Evolutionary conservation across 2,888 invertebrate genomes (phyloP).

Genomic region (Apoda limacodes): DNA sequence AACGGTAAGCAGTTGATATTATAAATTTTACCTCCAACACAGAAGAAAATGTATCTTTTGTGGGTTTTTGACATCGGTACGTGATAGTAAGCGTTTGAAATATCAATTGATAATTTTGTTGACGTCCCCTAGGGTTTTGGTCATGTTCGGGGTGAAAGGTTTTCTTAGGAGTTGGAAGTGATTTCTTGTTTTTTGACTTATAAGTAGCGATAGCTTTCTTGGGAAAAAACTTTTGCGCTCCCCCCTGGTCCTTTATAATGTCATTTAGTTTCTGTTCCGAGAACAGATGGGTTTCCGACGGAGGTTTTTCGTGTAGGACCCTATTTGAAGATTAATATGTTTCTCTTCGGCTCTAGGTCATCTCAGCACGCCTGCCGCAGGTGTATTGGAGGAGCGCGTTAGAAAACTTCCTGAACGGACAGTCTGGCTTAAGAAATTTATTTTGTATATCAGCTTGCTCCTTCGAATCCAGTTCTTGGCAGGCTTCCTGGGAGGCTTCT

Average conservation of each 20-base stretch:
- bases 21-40: no score
- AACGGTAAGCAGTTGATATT: no score
- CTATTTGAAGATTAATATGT: conserved; percentile 6
- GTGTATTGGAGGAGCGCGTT: conserved; percentile 12
- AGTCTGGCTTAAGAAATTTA: conserved; percentile 8
- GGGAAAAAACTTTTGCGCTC: no score
- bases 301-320: conserved; percentile 5
- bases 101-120: no score
- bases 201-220: conserved; percentile 1
- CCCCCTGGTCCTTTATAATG: no score
- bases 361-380: conserved; percentile 11
- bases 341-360: no score
- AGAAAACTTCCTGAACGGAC: conserved; percentile 8
- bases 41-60: no score
- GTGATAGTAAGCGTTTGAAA: no score
- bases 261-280: conserved; percentile 4
- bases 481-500: conserved; percentile 4
- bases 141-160: background rate
- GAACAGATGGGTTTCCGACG: conserved; percentile 10
- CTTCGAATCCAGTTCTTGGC: no score
- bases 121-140: conserved; percentile 1
- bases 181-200: no score
- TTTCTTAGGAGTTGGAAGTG: conserved; percentile 2
- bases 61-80: no score
- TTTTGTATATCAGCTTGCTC: no score